Evolutionary conservation across 2,113 vertebrate genomes (phyloP).

Genomic region (Neopipo cinnamomea): DNA sequence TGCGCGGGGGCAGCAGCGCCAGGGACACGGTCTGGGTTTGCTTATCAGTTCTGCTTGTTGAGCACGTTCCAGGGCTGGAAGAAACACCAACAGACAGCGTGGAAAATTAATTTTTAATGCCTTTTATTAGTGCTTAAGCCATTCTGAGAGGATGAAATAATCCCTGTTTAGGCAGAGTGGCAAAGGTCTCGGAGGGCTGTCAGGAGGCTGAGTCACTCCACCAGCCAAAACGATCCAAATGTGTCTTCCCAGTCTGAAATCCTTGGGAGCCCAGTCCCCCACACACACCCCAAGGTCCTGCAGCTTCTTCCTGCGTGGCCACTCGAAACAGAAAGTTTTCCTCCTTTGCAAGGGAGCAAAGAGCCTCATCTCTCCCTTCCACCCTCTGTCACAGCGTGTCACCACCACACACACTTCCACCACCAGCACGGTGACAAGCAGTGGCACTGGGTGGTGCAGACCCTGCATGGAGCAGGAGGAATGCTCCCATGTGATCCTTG

Average conservation of each 20-base stretch:
- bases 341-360: neutral
- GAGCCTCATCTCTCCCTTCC: neutral
- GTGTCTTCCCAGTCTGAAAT: neutral
- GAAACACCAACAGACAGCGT: conserved; percentile 59
- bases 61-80: conserved; percentile 13
- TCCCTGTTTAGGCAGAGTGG: conserved; percentile 23
- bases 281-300: neutral
- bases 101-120: conserved; percentile 74
- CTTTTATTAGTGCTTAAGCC: conserved; percentile 63
- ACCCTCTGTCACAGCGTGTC: neutral
- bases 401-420: neutral
- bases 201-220: neutral
- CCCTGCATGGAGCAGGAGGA: fast-evolving
- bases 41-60: conserved; percentile 70
- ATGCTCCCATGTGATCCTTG: fast-evolving
- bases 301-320: neutral
- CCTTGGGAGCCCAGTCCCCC: neutral
- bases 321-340: neutral
- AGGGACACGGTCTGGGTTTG: conserved; percentile 20
- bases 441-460: neutral
- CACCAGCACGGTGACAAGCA: fast-evolving
- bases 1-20: neutral
- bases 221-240: neutral
- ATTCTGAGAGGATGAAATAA: conserved; percentile 61
- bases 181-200: conserved; percentile 25